These are phyloP conservation scores for Phycodurus eques DNA, from an alignment of 2,113 vertebrate species.

Conservation along the genomic window DNA sequence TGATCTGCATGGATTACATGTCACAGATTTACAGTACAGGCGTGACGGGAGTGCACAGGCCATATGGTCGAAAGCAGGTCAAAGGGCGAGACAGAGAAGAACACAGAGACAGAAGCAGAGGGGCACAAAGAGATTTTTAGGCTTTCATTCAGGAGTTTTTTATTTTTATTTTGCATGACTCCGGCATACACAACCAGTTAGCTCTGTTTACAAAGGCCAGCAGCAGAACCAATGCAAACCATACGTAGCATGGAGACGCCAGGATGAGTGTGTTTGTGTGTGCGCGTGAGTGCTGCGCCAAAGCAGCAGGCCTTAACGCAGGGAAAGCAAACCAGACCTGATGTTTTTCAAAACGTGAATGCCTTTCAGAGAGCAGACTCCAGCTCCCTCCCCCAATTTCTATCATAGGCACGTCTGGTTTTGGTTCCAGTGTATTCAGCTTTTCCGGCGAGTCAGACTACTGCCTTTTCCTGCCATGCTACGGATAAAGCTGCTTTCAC, in stretches of 20 bases:
- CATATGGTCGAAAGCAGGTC: slow-evolving; percentile 38
- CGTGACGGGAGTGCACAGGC: slow-evolving; percentile 41
- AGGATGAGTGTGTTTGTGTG: slow-evolving; percentile 19
- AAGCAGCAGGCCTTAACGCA: slow-evolving; percentile 47
- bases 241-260: slow-evolving; percentile 46
- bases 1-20: slow-evolving; percentile 52
- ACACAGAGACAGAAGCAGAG: slow-evolving; percentile 11
- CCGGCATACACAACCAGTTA: slow-evolving; percentile 61
- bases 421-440: slow-evolving; percentile 39
- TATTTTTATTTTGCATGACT: slow-evolving; percentile 25
- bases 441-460: slow-evolving; percentile 45
- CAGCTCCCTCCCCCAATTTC: slow-evolving; percentile 20
- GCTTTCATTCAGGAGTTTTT: slow-evolving; percentile 54
- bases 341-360: slow-evolving; percentile 25
- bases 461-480: slow-evolving; percentile 13
- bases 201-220: slow-evolving; percentile 64
- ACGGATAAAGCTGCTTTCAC: slow-evolving; percentile 42
- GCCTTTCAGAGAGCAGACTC: slow-evolving; percentile 23
- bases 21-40: slow-evolving; percentile 47
- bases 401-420: slow-evolving; percentile 49
- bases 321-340: slow-evolving; percentile 46
- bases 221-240: slow-evolving; percentile 68
- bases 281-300: slow-evolving; percentile 25
- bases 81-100: slow-evolving; percentile 37
- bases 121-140: slow-evolving; percentile 11